A percentile compares a stretch with the other conserved stretches of the same genome.
These are phyloP conservation scores for Drosophila lowei DNA, from an alignment of 1,140 invertebrate species.

Conservation along the genomic window DNA sequence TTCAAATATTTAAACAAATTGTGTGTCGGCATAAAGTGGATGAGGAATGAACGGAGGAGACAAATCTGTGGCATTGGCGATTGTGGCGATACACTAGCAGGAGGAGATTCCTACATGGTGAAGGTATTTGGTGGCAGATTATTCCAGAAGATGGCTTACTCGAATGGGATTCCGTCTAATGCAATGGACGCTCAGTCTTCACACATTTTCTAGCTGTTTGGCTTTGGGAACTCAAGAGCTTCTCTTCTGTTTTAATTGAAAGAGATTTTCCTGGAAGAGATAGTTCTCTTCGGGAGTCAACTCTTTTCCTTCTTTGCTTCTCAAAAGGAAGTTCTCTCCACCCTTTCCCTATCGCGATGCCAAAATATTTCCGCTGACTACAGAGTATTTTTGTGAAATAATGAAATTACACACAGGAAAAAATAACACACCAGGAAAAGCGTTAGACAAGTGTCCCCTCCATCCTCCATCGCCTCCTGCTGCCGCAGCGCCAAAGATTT, in stretches of 20 bases:
- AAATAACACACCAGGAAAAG: slow-evolving; percentile 12
- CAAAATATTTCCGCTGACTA: too few relatives aligned
- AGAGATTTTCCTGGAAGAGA: too few relatives aligned
- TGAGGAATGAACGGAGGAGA: slow-evolving; percentile 1
- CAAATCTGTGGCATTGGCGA: slow-evolving; percentile 3
- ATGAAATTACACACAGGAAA: slow-evolving; percentile 10
- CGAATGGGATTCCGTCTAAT: too few relatives aligned
- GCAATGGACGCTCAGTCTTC: too few relatives aligned
- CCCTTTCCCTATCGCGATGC: too few relatives aligned
- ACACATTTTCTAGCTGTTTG: too few relatives aligned
- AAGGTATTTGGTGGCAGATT: too few relatives aligned
- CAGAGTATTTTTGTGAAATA: slow-evolving; percentile 17
- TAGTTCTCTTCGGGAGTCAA: too few relatives aligned
- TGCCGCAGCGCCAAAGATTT: slow-evolving; percentile 57
- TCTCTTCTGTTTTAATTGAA: not conserved
- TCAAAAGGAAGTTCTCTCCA: too few relatives aligned
- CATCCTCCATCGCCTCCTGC: slow-evolving; percentile 13
- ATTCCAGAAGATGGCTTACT: not conserved
- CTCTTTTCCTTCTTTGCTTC: too few relatives aligned
- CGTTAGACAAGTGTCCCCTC: slow-evolving; percentile 15
- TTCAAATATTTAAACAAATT: slow-evolving; percentile 51
- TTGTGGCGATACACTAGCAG: too few relatives aligned
- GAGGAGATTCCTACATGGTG: too few relatives aligned
- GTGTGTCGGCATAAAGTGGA: slow-evolving; percentile 25
- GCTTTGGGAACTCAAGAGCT: not conserved